phyloP scores from a whole-genome alignment of 2,113 vertebrate genomes.

The Arenaria interpres region DNA sequence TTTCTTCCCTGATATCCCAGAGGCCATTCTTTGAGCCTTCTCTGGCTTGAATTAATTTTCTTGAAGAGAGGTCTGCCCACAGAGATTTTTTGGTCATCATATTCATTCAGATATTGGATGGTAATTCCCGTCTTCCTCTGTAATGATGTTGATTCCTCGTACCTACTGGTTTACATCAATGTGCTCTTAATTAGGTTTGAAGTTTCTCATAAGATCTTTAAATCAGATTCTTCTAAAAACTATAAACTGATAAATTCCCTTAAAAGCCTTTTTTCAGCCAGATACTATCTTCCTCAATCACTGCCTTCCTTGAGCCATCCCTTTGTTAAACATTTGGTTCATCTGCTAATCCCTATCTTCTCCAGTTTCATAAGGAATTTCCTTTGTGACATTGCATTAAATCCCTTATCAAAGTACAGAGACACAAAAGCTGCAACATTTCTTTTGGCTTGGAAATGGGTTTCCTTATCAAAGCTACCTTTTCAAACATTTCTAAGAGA shows the following conservation, averaged over 20 bases:
- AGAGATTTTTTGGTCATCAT: neutral
- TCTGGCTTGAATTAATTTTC: neutral
- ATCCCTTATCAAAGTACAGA: neutral
- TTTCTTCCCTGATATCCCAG: neutral
- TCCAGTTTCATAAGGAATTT: constrained; percentile 23
- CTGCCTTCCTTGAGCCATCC: neutral
- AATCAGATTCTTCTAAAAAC: neutral
- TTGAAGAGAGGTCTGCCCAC: neutral
- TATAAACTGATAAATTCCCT: neutral
- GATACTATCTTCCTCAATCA: neutral
- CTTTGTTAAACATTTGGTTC: neutral
- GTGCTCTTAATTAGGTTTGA: neutral
- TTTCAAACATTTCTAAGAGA: neutral
- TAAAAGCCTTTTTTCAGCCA: neutral
- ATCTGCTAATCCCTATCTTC: neutral
- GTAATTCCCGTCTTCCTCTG: neutral
- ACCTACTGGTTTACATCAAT: neutral
- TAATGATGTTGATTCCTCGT: neutral
- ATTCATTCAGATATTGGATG: neutral
- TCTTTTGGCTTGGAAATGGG: neutral
- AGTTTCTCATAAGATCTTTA: neutral
- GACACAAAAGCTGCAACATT: neutral
- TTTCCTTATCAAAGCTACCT: constrained; percentile 2
- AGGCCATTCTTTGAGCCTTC: neutral
- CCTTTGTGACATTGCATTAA: neutral